Evolutionary conservation across 1,140 invertebrate genomes (phyloP).

Genomic region (Diachasma alloeum): DNA sequence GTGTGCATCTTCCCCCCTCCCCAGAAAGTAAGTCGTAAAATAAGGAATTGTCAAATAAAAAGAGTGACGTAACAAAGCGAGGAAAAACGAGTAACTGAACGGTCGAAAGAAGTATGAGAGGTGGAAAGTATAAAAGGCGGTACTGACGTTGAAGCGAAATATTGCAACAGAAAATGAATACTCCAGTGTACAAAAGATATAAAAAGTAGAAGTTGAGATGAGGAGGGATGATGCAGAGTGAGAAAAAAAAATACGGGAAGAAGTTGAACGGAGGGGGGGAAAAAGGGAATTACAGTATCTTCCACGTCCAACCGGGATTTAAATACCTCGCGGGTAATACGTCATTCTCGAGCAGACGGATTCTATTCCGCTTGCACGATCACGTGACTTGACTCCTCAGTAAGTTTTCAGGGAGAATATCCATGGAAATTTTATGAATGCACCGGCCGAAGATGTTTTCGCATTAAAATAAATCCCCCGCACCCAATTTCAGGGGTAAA

Average conservation of each 20-base stretch:
- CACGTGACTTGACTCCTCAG: conserved; percentile 23
- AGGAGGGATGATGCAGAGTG: conserved; percentile 8
- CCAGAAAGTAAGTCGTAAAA: conserved; percentile 15
- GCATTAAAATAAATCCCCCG: conserved; percentile 17
- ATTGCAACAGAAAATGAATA: conserved; percentile 19
- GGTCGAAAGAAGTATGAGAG: not conserved
- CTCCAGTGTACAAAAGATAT: not conserved
- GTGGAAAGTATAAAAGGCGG: conserved; percentile 22
- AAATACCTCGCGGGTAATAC: conserved; percentile 44
- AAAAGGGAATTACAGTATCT: conserved; percentile 33
- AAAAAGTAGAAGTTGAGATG: not conserved
- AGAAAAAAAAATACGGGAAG: not conserved
- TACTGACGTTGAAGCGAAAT: not conserved
- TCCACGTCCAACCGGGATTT: conserved; percentile 36
- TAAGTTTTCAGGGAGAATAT: conserved; percentile 4
- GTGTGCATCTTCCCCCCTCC: not conserved
- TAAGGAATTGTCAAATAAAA: conserved; percentile 19
- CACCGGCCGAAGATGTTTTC: conserved; percentile 15
- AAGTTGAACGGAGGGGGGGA: conserved; percentile 14
- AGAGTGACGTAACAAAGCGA: not conserved
- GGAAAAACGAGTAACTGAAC: not conserved
- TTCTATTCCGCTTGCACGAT: conserved; percentile 22
- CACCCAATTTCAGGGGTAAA: not conserved
- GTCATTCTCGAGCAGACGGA: conserved; percentile 32
- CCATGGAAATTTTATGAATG: conserved; percentile 3